Conservation (phyloP, 37 sponge, comb jelly and placozoan species). For the Sycon ciliatum region DNA sequence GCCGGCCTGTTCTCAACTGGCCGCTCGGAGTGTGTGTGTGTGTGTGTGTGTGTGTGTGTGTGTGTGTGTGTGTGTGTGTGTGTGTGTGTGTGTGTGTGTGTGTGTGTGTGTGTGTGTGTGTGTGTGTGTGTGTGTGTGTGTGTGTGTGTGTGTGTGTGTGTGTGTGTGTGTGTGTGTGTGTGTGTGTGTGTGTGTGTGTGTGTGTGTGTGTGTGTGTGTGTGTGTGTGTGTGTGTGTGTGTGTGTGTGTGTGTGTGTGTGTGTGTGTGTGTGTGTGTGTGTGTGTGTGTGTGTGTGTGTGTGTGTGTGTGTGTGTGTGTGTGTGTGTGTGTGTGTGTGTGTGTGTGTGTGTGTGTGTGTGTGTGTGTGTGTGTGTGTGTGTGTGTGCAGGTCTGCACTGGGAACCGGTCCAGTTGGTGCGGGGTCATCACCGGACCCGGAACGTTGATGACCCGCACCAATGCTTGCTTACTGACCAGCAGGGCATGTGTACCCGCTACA, state of each 20-base stretch:
- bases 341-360: conserved; percentile 13
- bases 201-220: conserved; percentile 21
- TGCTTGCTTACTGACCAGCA: too few relatives aligned
- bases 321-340: conserved; percentile 11
- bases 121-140: conserved; percentile 17
- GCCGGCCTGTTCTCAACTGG: too few relatives aligned
- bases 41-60: background rate
- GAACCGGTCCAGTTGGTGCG: background rate
- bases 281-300: background rate
- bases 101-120: conserved; percentile 14
- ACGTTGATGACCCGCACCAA: too few relatives aligned
- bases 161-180: conserved; percentile 20
- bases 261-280: conserved; percentile 10
- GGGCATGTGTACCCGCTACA: too few relatives aligned
- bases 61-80: background rate
- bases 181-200: conserved; percentile 18
- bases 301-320: conserved; percentile 1
- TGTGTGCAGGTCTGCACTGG: background rate
- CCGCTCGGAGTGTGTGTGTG: background rate
- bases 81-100: background rate
- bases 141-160: conserved; percentile 22
- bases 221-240: conserved; percentile 20
- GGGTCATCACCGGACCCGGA: background rate
- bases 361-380: conserved; percentile 15
- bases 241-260: conserved; percentile 27